Percentiles rank a stretch among this genome's conserved stretches.
Evolutionary conservation across 2,113 vertebrate species (phyloP).

Genomic region (Nansenia antarctica): DNA sequence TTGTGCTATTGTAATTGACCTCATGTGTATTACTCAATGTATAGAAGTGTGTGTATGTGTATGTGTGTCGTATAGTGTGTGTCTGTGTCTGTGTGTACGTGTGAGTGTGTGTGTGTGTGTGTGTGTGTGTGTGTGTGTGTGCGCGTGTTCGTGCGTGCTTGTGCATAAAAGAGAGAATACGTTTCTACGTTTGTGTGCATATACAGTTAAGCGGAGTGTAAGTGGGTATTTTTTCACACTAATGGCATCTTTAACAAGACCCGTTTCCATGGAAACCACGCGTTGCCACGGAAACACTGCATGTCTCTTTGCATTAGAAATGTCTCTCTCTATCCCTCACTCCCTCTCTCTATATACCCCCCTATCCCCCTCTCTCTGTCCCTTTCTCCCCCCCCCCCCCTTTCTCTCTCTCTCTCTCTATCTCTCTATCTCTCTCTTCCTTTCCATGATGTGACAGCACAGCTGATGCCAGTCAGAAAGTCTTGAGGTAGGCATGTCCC

Average conservation of each 20-base stretch:
- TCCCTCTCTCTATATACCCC: no score
- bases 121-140: neutral
- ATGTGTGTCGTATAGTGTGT: neutral
- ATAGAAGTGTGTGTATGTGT: constrained; percentile 9
- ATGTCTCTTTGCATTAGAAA: constrained; percentile 82
- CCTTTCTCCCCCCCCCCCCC: constrained; percentile 27
- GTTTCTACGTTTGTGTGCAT: constrained; percentile 48
- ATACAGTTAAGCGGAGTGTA: constrained; percentile 56
- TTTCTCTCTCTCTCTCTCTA: constrained; percentile 42
- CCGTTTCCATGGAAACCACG: constrained; percentile 78
- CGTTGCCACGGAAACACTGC: constrained; percentile 82
- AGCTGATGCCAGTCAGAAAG: constrained; percentile 70
- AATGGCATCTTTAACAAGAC: constrained; percentile 78
- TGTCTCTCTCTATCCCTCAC: constrained; percentile 67
- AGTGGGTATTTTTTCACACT: constrained; percentile 74
- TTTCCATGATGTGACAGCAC: constrained; percentile 57
- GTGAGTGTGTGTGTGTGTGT: neutral
- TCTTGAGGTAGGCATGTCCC: constrained; percentile 31
- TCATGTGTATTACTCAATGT: constrained; percentile 40
- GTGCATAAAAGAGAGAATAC: neutral
- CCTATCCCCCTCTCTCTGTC: constrained; percentile 14
- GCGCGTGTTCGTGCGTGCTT: neutral
- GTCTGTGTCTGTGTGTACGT: constrained; percentile 7
- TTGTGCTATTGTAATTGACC: constrained; percentile 38
- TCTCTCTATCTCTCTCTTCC: neutral